A percentile compares a stretch with the other conserved stretches of the same genome.
Evolutionary conservation across 2,113 vertebrate species (phyloP).

Genomic region (Heterochromis multidens): DNA sequence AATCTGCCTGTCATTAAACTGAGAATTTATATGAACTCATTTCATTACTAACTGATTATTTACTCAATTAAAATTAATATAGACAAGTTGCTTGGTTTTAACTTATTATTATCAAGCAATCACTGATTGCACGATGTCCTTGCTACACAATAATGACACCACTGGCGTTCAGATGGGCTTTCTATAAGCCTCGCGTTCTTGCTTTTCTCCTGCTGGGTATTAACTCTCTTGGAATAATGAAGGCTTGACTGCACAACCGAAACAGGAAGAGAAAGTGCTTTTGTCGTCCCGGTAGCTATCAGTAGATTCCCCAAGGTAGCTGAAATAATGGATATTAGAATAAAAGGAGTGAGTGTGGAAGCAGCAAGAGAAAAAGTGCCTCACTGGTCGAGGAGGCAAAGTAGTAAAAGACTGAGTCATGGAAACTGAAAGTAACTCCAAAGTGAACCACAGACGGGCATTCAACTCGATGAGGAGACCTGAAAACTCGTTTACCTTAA

Average conservation of each 20-base stretch:
- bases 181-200: rapidly evolving
- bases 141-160: neutral
- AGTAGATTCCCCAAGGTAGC: neutral
- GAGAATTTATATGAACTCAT: neutral
- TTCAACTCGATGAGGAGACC: neutral
- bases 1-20: neutral
- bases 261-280: neutral
- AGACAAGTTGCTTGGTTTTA: neutral
- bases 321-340: neutral
- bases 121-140: neutral
- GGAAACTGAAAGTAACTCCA: neutral
- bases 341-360: neutral
- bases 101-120: neutral
- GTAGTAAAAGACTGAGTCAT: neutral
- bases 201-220: neutral
- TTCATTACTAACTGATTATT: neutral
- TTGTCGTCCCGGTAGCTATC: neutral
- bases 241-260: neutral
- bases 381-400: neutral
- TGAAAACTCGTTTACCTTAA: neutral
- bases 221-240: neutral
- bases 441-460: neutral
- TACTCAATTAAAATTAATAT: neutral
- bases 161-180: neutral
- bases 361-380: neutral